Conservation (phyloP, 2,888 invertebrate genomes). For the Leucophora obtusa region DNA sequence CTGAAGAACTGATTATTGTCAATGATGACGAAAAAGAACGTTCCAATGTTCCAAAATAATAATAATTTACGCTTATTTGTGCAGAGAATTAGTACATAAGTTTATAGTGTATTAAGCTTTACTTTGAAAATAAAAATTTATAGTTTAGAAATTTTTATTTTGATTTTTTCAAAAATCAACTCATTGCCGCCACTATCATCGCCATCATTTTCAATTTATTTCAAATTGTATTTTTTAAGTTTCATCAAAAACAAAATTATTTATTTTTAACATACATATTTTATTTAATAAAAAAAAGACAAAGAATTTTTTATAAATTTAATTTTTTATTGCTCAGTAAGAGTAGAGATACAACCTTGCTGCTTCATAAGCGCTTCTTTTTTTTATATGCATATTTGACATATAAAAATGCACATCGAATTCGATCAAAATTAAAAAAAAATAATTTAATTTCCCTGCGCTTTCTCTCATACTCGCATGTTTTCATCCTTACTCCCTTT, state of each 20-base stretch:
- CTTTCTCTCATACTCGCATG: too few relatives aligned
- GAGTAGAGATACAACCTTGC: too few relatives aligned
- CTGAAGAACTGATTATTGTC: conserved; percentile 74
- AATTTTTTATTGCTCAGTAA: too few relatives aligned
- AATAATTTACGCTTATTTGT: background rate
- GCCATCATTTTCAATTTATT: conserved; percentile 49
- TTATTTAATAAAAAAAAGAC: conserved; percentile 32
- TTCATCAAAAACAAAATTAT: conserved; percentile 40
- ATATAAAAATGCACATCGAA: too few relatives aligned
- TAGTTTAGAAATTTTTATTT: background rate
- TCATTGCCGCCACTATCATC: conserved; percentile 47
- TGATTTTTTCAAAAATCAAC: conserved; percentile 8
- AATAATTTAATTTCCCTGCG: too few relatives aligned
- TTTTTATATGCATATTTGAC: too few relatives aligned
- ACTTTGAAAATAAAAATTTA: conserved; percentile 22
- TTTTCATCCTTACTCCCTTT: too few relatives aligned
- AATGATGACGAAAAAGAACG: conserved; percentile 67
- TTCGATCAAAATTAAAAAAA: too few relatives aligned
- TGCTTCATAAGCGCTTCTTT: too few relatives aligned
- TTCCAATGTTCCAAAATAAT: background rate
- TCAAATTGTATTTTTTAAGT: conserved; percentile 22
- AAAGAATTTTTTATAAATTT: background rate
- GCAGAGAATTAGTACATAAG: background rate
- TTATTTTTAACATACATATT: conserved; percentile 36
- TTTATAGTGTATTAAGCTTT: conserved; percentile 31